A percentile compares a stretch with the other conserved stretches of the same genome.
These are phyloP conservation scores for Zaprionus lachaisei DNA, from an alignment of 1,140 invertebrate genomes.

Conservation along the genomic window DNA sequence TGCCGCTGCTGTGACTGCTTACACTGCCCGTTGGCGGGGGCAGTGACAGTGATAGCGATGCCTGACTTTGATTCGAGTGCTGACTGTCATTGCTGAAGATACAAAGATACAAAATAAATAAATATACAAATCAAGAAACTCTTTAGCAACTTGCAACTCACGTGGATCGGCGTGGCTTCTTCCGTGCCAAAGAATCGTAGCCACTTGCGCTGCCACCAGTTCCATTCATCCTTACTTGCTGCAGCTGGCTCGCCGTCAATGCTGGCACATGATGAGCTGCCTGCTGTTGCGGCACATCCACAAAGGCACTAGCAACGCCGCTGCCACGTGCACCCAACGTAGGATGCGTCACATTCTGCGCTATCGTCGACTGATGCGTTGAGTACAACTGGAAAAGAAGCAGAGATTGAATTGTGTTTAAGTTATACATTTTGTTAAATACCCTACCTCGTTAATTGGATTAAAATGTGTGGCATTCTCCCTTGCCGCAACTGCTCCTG, in stretches of 20 bases:
- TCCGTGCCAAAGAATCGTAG: slow-evolving; percentile 83
- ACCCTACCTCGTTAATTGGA: slow-evolving; percentile 77
- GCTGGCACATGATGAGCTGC: slow-evolving; percentile 34
- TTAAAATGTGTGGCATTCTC: slow-evolving; percentile 77
- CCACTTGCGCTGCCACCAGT: slow-evolving; percentile 38
- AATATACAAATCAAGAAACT: not conserved
- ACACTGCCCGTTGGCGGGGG: slow-evolving; percentile 54
- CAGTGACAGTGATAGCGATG: slow-evolving; percentile 66
- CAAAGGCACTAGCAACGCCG: slow-evolving; percentile 51
- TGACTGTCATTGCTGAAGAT: slow-evolving; percentile 76
- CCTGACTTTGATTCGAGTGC: slow-evolving; percentile 76
- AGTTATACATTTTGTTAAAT: not conserved
- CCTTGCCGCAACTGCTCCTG: slow-evolving; percentile 21
- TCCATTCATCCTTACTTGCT: slow-evolving; percentile 66
- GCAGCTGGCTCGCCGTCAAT: slow-evolving; percentile 39
- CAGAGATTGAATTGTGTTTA: not conserved
- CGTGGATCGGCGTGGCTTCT: slow-evolving; percentile 85
- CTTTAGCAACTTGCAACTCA: slow-evolving; percentile 24
- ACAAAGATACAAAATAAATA: not conserved
- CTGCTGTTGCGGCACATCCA: slow-evolving; percentile 58
- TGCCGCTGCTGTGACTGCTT: slow-evolving; percentile 30
- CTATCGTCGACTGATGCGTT: slow-evolving; percentile 52
- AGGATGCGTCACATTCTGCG: slow-evolving; percentile 40
- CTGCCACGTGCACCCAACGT: slow-evolving; percentile 56
- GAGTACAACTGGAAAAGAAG: slow-evolving; percentile 62